Percentiles rank a stretch among this genome's conserved stretches.
Evolutionary conservation across 2,797 vertebrate genomes (phyloP).

Genomic region (Malacoctenus gilli): DNA sequence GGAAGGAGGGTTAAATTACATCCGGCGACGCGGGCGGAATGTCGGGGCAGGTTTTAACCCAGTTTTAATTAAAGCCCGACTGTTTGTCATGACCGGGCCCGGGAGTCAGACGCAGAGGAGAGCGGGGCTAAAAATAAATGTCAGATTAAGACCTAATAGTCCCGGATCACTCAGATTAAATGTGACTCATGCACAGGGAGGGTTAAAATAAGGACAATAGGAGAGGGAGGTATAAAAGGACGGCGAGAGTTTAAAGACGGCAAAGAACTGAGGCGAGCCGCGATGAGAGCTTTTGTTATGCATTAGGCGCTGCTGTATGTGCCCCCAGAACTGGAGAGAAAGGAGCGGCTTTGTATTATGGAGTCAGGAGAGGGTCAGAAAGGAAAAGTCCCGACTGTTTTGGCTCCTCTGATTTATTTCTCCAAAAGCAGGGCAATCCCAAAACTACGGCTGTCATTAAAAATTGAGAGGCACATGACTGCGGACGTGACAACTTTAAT

Average conservation of each 20-base stretch:
- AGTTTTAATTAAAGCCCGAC: constrained; percentile 53
- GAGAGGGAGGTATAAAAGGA: constrained; percentile 36
- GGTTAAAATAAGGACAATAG: constrained; percentile 87
- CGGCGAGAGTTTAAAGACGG: constrained; percentile 3
- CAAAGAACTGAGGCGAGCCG: constrained; percentile 4
- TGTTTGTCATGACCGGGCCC: constrained; percentile 22
- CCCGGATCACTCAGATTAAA: constrained; percentile 48
- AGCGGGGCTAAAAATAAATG: constrained; percentile 52
- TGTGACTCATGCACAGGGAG: constrained; percentile 80
- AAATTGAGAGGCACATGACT: neutral
- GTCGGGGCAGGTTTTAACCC: constrained; percentile 27
- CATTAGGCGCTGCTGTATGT: neutral
- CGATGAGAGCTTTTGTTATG: neutral
- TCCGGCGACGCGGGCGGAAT: constrained; percentile 29
- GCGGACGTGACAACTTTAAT: too few relatives aligned
- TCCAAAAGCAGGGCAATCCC: neutral
- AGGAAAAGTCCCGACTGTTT: constrained; percentile 4
- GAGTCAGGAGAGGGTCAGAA: constrained; percentile 12
- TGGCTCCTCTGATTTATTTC: constrained; percentile 11
- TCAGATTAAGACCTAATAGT: constrained; percentile 41
- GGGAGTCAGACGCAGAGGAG: neutral
- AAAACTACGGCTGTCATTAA: neutral
- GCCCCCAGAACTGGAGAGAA: too few relatives aligned
- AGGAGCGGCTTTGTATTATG: constrained; percentile 11
- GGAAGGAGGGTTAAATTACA: constrained; percentile 42